phyloP scores from a whole-genome alignment of 2,888 invertebrate species.

The Phrixothrix hirtus region DNA sequence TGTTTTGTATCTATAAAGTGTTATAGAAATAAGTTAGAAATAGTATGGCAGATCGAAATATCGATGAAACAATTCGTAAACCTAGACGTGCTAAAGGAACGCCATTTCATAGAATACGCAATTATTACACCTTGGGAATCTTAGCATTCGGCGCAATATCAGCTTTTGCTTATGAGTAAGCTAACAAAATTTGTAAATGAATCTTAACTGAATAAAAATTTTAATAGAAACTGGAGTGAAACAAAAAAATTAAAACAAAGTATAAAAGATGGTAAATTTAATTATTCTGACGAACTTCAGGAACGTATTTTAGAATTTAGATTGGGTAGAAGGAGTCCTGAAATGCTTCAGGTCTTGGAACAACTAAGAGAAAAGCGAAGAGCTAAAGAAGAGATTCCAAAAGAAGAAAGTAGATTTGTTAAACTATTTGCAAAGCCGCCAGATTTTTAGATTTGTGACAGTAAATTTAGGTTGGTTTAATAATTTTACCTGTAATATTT shows the following conservation, averaged over 20 bases:
- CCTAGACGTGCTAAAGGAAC: constrained; percentile 69
- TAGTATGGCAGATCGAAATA: constrained; percentile 49
- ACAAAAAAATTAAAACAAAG: constrained; percentile 38
- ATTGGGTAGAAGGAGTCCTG: constrained; percentile 25
- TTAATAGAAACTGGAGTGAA: constrained; percentile 43
- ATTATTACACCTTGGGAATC: constrained; percentile 59
- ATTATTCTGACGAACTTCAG: constrained; percentile 38
- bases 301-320: constrained; percentile 32
- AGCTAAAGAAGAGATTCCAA: constrained; percentile 38
- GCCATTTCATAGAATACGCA: constrained; percentile 63
- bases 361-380: constrained; percentile 36
- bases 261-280: constrained; percentile 41
- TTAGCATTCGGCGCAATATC: constrained; percentile 55
- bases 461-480: constrained; percentile 20
- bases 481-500: constrained; percentile 20
- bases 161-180: constrained; percentile 61
- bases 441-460: constrained; percentile 34
- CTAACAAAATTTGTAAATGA: constrained; percentile 29
- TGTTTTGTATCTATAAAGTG: too few species aligned
- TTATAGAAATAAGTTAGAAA: too few species aligned
- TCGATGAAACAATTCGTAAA: constrained; percentile 58
- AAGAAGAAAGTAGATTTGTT: constrained; percentile 35
- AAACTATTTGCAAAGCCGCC: constrained; percentile 36
- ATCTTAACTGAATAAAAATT: not conserved
- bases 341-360: constrained; percentile 31